Conservation (phyloP, 2,888 invertebrate genomes). For the Hecatera dysodea region DNA sequence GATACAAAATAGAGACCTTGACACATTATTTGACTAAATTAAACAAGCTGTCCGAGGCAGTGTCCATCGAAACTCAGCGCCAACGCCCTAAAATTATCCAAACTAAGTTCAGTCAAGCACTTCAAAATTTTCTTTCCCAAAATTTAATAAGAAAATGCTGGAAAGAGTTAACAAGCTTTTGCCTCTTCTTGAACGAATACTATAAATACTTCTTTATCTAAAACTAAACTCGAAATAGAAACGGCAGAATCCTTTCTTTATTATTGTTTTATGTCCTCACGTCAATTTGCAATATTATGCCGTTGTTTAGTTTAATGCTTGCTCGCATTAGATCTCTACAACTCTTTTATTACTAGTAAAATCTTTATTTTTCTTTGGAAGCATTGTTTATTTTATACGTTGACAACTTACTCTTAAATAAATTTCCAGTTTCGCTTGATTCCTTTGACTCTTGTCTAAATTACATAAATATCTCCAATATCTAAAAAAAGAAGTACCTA, state of each 20-base stretch:
- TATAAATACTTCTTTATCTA: not conserved
- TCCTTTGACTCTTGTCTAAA: not conserved
- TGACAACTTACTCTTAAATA: not conserved
- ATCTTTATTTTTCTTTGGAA: not conserved
- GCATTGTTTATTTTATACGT: not conserved
- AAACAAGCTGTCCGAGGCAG: not conserved
- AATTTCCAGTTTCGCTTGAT: not conserved
- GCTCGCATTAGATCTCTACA: not conserved
- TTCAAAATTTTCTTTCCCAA: not conserved
- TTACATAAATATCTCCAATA: conserved; percentile 2
- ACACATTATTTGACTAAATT: conserved; percentile 1
- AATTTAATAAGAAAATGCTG: conserved; percentile 9
- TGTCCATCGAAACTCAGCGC: not conserved
- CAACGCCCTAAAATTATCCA: not conserved
- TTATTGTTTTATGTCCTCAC: not conserved
- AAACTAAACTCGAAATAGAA: conserved; percentile 11
- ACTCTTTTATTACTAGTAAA: not conserved
- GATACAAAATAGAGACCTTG: not conserved
- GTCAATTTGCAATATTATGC: not conserved
- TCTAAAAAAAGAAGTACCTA: not conserved
- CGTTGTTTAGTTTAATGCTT: conserved; percentile 1
- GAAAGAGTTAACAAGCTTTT: not conserved
- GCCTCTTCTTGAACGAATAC: not conserved
- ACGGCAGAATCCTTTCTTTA: not conserved
- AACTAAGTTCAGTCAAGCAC: not conserved